These are phyloP conservation scores for Tuberolachnus salignus DNA, from an alignment of 2,888 invertebrate genomes.

Conservation along the genomic window DNA sequence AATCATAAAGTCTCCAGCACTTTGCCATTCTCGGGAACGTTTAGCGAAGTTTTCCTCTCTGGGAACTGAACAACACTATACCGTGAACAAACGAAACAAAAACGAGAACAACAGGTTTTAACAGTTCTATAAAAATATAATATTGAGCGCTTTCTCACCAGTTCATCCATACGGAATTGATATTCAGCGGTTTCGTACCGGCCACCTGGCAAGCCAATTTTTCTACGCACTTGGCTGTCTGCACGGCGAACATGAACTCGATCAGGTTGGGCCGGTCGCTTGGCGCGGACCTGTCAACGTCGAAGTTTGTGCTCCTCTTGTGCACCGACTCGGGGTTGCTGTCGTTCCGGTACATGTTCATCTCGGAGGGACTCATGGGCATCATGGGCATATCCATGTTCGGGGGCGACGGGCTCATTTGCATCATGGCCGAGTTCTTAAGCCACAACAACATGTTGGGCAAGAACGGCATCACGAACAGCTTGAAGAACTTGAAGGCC, in stretches of 20 bases:
- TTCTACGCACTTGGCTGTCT: neutral
- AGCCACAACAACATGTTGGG: neutral
- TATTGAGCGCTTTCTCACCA: conserved; percentile 16
- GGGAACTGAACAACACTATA: no score
- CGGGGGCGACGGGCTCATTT: neutral
- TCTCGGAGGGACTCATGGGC: neutral
- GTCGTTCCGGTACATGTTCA: neutral
- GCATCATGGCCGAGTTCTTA: neutral
- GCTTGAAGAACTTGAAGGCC: neutral
- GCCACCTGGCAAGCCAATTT: neutral
- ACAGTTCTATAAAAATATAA: no score
- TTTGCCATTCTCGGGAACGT: no score
- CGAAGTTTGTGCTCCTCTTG: neutral
- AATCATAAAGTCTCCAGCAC: no score
- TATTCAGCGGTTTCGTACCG: neutral
- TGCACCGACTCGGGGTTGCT: neutral
- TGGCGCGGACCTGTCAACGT: neutral
- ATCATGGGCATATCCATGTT: neutral
- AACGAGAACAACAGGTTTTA: no score
- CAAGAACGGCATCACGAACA: neutral
- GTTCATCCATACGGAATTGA: neutral
- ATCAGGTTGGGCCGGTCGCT: neutral
- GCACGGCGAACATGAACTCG: neutral
- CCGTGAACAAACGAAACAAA: no score
- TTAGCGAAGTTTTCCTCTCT: no score